Evolutionary conservation across 2,888 invertebrate genomes (phyloP), one percentile per base, ranked within the genome.

Genomic region (Erpobdella octoculata): DNA sequence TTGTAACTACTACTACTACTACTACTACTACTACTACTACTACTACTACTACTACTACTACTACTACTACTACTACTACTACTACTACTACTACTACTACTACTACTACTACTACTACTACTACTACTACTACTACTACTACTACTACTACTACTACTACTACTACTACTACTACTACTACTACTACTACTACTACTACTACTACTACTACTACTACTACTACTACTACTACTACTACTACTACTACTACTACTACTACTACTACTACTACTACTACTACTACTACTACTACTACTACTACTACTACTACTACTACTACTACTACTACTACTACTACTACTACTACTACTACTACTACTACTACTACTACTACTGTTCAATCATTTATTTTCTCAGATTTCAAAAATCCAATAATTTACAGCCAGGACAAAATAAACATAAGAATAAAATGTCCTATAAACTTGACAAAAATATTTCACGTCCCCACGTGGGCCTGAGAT

Each of bases 131-230:
- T 18, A 5, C n/a, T 5, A 25, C 58, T 28, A 6, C 18, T n/a
- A n/a, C n/a, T 59, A 21, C 21, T 59, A 59, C 21, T 59, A 59
- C 28, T 9, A 59, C 21, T 41, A 59, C 61, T 21, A 59, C 12
- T 21, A 59, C 61, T 59, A 59, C 61, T 59, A 59, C 61, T 59
- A 59, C 61, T 59, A 59, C 61, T 59, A 59, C 61, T 59, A 59
- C 61, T 59, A 59, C 61, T 59, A 59, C 61, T 59, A 59, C 61
- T 59, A 59, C 61, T 59, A 59, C 61, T 59, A 59, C 61, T 59
- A 59, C 61, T 59, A 59, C 61, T 59, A 59, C 61, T 59, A 59
- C 61, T 59, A 59, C 61, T 59, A 59, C 61, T 59, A 59, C 61
- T 59, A 59, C 61, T 59, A 59, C 61, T 59, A 59, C 61, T 59